These are phyloP conservation scores for Petaurus breviceps DNA, from an alignment of 2,113 vertebrate genomes.

Conservation along the genomic window DNA sequence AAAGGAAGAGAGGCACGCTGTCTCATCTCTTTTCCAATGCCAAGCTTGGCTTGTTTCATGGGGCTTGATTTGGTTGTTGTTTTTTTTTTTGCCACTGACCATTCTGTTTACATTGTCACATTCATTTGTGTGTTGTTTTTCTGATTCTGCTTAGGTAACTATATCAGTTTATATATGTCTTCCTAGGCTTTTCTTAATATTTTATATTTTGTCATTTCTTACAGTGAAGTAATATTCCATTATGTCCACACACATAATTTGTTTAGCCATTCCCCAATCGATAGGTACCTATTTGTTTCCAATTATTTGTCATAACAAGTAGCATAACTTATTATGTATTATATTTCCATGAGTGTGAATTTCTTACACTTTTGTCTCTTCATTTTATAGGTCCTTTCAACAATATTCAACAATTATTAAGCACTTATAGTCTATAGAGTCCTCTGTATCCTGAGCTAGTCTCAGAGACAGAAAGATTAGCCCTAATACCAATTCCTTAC, in stretches of 20 bases:
- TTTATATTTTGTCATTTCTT: background rate
- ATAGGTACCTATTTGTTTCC: background rate
- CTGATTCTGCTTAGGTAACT: background rate
- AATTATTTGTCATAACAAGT: background rate
- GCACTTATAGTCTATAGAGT: background rate
- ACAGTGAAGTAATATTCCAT: background rate
- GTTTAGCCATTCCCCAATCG: background rate
- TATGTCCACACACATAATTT: background rate
- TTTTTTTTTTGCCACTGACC: background rate
- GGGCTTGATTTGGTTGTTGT: background rate
- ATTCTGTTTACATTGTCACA: background rate
- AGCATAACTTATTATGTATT: background rate
- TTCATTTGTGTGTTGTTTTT: background rate
- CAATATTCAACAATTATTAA: background rate
- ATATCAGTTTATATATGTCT: background rate
- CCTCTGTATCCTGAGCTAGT: background rate
- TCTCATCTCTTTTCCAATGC: background rate
- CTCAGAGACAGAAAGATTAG: background rate
- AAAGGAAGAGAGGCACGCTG: background rate
- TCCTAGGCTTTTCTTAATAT: background rate
- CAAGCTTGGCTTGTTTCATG: background rate
- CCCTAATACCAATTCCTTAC: background rate
- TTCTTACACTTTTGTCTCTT: background rate
- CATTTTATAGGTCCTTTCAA: background rate
- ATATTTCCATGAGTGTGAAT: background rate